Evolutionary conservation across 1,140 invertebrate genomes (phyloP), one percentile per base, ranked within the genome.

Genomic region (Sycophila sp.): DNA sequence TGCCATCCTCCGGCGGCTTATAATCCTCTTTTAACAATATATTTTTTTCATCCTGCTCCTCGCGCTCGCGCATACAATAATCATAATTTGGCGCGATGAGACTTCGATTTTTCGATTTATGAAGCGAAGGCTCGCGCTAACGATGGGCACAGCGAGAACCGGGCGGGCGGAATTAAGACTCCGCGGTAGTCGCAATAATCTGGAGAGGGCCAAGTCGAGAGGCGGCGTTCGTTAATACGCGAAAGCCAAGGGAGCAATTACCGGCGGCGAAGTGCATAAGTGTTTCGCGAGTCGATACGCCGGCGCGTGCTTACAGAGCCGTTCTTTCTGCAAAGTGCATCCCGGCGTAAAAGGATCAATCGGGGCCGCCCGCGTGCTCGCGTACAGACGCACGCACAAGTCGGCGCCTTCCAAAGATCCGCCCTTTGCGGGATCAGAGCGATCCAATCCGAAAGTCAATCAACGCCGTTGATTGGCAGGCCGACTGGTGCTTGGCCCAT

Each of bases 371-470:
- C n/a, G n/a, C n/a, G n/a, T n/a, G n/a, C n/a, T n/a, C n/a, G n/a
- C n/a, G n/a, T n/a, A n/a, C n/a, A n/a, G n/a, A n/a, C n/a, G n/a
- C n/a, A n/a, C n/a, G n/a, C n/a, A n/a, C n/a, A n/a, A n/a, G n/a
- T n/a, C n/a, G n/a, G n/a, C n/a, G n/a, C n/a, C n/a, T n/a, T n/a
- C n/a, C n/a, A n/a, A n/a, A n/a, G n/a, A n/a, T n/a, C n/a, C n/a
- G n/a, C n/a, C n/a, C n/a, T n/a, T n/a, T n/a, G n/a, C n/a, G n/a
- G n/a, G n/a, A n/a, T n/a, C n/a, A n/a, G n/a, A n/a, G n/a, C n/a
- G n/a, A n/a, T 65, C 42, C 69, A 58, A 65, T 59, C 62, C 22
- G 36, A 71, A 66, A 71, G 69, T 71, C 63, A 71, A 66, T 66
- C 69, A 60, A 34, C 17, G 24, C 28, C 49, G 45, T 38, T 56